Evolutionary conservation across 2,113 vertebrate genomes (phyloP), one percentile per base, ranked within the genome.

Genomic region (Paramisgurnus dabryanus): DNA sequence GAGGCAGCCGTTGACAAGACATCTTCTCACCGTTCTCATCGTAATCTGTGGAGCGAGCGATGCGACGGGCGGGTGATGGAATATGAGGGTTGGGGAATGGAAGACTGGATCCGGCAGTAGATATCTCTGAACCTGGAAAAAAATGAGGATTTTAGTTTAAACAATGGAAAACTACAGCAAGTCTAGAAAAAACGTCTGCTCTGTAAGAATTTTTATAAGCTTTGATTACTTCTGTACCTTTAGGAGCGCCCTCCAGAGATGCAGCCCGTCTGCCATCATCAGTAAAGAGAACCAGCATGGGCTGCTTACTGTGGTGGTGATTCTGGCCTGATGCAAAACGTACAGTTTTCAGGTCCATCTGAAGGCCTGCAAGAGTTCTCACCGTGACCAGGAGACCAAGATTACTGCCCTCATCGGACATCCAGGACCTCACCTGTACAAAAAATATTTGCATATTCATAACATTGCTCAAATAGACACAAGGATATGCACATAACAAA

Each of bases 261-360:
- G 91, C 71, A 0, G 94, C 89, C 5, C 93, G 91, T 12, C 95
- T 91, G 15, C 94, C 95, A 0, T 97, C 96, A 0, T 97, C 95
- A 0, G 96, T 96, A 88, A 97, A 97, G 6, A 97, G 90, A 0
- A 97, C 94, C 90, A 97, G 67, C 95, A 97, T 96, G 68, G 96
- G 95, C 89, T 94, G 95, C 85, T 95, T 97, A 90, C 95, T 96
- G 75, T 93, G 93, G 0, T 97, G 96, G 80, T 96, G 95, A 80
- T 91, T 87, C 12, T 85, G 85, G 5, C 93, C 83, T 0, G 94
- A 94, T 0, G 95, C 94, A 0, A 97, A 97, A 40, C 91, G 94
- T 49, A 96, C 88, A 0, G 84, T 69, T 0, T 92, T 91, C 50
- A 87, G 41, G 0, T 95, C 93, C 0, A 90, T 76, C 0, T 77